Evolutionary conservation across 2,888 invertebrate genomes (phyloP), one percentile per base, ranked within the genome.

Genomic region (Laothoe populi): DNA sequence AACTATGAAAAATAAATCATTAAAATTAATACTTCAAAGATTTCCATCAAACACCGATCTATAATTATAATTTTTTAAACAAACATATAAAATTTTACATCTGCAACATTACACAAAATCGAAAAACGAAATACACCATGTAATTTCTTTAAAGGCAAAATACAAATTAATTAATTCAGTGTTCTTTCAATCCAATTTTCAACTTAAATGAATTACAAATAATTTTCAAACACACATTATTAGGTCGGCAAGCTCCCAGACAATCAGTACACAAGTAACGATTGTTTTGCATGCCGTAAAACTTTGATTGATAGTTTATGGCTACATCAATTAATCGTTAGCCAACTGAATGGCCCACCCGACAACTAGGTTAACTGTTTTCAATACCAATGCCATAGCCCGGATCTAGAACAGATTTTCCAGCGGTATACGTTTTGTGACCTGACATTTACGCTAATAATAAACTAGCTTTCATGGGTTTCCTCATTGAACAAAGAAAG

Each of bases 241-340:
- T 79, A 77, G 80, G 73, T 75, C 74, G 73, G 69, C 67, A 63
- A 66, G 70, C 73, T 74, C 72, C 76, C 71, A 87, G 84, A 89
- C 86, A 87, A 90, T 88, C 79, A 79, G 83, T 82, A 83, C 79
- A 84, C 83, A 81, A 79, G 79, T 75, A 82, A 79, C 84, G 78
- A 83, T 84, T 88, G 88, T 89, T 88, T 83, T 83, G 82, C 79
- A 73, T 77, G 75, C 81, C 85, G 88, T 91, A 84, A 90, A 91
- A 86, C 83, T 82, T 82, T 90, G 90, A 91, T 90, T 88, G 89
- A 90, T 88, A 82, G 87, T 86, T 87, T 87, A 88, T 80, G 75
- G 82, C 86, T 83, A 77, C 89, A 85, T 90, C 88, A 87, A 90
- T 90, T 89, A 87, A 86, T 81, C 81, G 73, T 74, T 74, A 72